Conservation (phyloP, 2,797 vertebrate genomes). For the Tamandua tetradactyla region DNA sequence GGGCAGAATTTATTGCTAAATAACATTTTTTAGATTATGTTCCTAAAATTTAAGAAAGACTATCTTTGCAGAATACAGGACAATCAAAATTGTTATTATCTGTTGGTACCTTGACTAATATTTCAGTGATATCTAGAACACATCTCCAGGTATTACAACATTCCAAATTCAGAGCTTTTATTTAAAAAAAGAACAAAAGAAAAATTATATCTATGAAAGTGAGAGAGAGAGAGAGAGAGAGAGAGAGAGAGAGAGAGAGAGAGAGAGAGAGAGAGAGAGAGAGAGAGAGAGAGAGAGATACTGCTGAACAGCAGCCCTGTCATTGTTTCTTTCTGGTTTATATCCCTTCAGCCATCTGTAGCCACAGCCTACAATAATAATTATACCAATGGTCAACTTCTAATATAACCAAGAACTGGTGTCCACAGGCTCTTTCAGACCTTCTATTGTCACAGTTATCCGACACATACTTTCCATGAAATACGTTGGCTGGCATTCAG, state of each 20-base stretch:
- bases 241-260: no score
- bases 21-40: not conserved
- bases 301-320: constrained; percentile 22
- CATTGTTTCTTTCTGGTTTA: constrained; percentile 59
- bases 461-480: not conserved
- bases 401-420: not conserved
- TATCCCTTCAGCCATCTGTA: constrained; percentile 40
- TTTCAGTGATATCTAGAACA: constrained; percentile 61
- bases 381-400: constrained; percentile 42
- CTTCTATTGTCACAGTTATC: not conserved
- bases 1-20: not conserved
- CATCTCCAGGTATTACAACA: constrained; percentile 69
- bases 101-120: constrained; percentile 56
- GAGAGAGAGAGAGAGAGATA: not conserved
- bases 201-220: not conserved
- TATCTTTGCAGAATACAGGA: not conserved
- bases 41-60: constrained; percentile 20
- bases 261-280: no score
- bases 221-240: no score
- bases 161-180: constrained; percentile 52
- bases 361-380: not conserved
- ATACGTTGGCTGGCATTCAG: not conserved
- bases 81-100: constrained; percentile 56
- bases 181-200: constrained; percentile 48
- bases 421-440: not conserved